These are phyloP conservation scores for Drosophila meridiana DNA, from an alignment of 2,888 invertebrate species.

Conservation along the genomic window DNA sequence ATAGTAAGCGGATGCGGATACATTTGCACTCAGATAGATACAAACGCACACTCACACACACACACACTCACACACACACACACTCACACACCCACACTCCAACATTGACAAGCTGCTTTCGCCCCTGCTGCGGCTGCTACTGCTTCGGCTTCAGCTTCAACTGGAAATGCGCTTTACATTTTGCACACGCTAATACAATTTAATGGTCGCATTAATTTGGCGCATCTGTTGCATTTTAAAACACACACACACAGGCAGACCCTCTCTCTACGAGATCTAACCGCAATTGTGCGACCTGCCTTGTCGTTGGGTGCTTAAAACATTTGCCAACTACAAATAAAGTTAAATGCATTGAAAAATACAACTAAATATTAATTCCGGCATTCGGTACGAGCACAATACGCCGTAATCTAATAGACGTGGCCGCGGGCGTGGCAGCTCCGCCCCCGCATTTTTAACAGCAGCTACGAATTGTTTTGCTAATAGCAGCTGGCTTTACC, in stretches of 20 bases:
- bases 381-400: conserved; percentile 39
- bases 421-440: conserved; percentile 59
- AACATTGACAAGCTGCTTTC: conserved; percentile 38
- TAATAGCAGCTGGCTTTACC: conserved; percentile 41
- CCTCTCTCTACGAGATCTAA: conserved; percentile 20
- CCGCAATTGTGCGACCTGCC: conserved; percentile 51
- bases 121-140: conserved; percentile 11
- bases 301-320: conserved; percentile 50
- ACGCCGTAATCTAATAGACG: conserved; percentile 44
- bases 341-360: conserved; percentile 66
- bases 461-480: conserved; percentile 43
- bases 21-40: conserved; percentile 47
- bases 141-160: conserved; percentile 32
- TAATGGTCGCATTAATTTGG: conserved; percentile 80
- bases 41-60: conserved; percentile 12
- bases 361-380: conserved; percentile 75
- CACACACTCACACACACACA: conserved; percentile 4
- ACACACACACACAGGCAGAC: conserved; percentile 17
- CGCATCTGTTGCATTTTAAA: conserved; percentile 81
- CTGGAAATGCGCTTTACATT: conserved; percentile 73
- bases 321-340: conserved; percentile 67
- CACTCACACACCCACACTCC: conserved; percentile 4
- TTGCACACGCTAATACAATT: conserved; percentile 77
- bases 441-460: conserved; percentile 3
- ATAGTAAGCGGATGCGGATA: conserved; percentile 50